These are phyloP conservation scores for Molothrus aeneus DNA, from an alignment of 2,797 vertebrate genomes.

Conservation along the genomic window DNA sequence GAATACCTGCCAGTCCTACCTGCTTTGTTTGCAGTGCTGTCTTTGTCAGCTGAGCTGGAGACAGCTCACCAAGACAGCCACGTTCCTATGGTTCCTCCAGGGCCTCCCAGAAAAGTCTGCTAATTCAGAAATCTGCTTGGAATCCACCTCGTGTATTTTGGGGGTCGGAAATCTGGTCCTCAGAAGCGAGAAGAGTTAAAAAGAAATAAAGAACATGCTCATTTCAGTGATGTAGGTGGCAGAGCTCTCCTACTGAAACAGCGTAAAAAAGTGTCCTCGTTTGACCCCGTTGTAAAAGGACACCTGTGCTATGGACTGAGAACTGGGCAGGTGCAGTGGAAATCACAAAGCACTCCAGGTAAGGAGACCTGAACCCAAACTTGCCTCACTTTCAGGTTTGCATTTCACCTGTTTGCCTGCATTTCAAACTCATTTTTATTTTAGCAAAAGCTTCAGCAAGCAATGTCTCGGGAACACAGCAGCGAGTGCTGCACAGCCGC, in stretches of 20 bases:
- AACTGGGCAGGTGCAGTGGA: not conserved
- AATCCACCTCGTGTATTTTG: not conserved
- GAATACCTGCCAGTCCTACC: not conserved
- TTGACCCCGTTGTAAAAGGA: not conserved
- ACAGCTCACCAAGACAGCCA: not conserved
- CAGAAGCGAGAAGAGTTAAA: not conserved
- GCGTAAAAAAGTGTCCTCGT: not conserved
- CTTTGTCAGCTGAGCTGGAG: not conserved
- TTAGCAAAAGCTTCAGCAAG: not conserved
- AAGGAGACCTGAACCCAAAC: not conserved
- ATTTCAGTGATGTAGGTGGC: not conserved
- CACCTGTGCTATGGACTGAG: not conserved
- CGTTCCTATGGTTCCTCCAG: accelerated
- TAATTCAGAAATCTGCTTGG: not conserved
- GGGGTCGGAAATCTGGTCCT: not conserved
- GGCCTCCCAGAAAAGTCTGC: not conserved
- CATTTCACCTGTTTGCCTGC: not conserved
- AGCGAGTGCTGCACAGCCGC: not conserved
- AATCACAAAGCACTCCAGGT: not conserved
- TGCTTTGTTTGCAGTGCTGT: accelerated
- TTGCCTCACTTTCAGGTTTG: not conserved
- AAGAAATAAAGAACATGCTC: not conserved
- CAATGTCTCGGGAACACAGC: not conserved
- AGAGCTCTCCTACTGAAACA: constrained; percentile 12
- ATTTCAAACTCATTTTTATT: not conserved